Evolutionary conservation across 1,140 invertebrate genomes (phyloP), one percentile per base, ranked within the genome.

Genomic region (Phymastichus coffea): DNA sequence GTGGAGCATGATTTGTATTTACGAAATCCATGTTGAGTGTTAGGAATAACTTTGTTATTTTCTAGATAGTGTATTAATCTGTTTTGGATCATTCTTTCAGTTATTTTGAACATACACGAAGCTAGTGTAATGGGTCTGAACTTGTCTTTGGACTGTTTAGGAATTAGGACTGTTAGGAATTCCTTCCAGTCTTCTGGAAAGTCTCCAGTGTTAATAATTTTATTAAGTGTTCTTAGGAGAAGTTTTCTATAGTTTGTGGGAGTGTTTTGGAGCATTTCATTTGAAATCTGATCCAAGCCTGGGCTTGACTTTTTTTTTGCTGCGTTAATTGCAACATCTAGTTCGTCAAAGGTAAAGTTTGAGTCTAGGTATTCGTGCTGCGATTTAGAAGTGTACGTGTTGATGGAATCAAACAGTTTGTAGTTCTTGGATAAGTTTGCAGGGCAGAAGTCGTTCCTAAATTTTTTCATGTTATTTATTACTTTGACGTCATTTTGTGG

Each of bases 101-200:
- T 40, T 2, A 56, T 19, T 43, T 55, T 52, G 12, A 44, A 10
- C 3, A 57, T 15, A 35, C 57, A 60, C 8, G 43, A 49, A 8
- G 63, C 52, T 6, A 64, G 40, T 1, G 63, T 17, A 10, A 64
- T 64, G 7, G 63, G 57, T 26, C 57, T 23, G 26, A 56, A 48
- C 3, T 22, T 35, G 9, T 52, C 33, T 8, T 37, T 44, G 20
- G 25, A 23, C 1, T 35, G 12, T 48, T 62, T 62, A 1, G 60
- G 60, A 23, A 63, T 63, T 3, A 63, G 40, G 4, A 49, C 28
- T 4, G 56, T 47, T 4, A 38, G 25, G 9, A 12, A 48, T 3
- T 54, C 23, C n/a, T 48, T 61, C 58, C 58, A 61, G 4, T 25
- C 22, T 25, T 47, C n/a, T 26, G 22, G 44, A 14, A 26, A 26